Base-by-base conservation (phyloP, 2,113 vertebrate species). In the Orycteropus afer region DNA sequence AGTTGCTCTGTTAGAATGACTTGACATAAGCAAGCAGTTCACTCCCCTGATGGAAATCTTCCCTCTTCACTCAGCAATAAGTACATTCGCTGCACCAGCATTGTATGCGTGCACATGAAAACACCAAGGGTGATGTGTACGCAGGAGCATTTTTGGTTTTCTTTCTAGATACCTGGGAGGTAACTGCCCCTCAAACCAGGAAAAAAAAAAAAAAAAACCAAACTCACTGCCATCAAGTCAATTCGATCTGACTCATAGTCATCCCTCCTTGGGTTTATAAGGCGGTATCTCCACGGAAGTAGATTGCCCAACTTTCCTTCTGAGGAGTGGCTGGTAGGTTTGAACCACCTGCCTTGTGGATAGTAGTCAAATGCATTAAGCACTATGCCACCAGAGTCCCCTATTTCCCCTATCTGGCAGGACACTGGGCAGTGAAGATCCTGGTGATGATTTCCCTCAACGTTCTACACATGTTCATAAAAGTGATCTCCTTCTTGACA, bases 111-210 rank as follows among this genome's bases (percentile, higher is more conserved):
- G 34, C 53, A 49, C 55, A 57, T 3, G 32, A 14, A 10, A 22
- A 53, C n/a, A 42, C 8, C 23, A 51, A 9, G 13, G 12, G 15
- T 3, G 37, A 67, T 0, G 22, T 0, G 13, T 4, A 3, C 7
- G 32, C 47, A 23, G 22, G 13, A 40, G 4, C 11, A 12, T 23
- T 14, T 13, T 5, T 10, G 11, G 6, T 18, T 34, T 79, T 49
- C 53, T 34, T 53, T 13, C 22, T 20, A 79, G 53, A 57, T 78
- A 79, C 51, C 55, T 13, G 3, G 76, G 59, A 18, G 47, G 25
- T 57, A 83, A 59, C 1, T 40, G 73, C 51, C 51, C 51, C 8
- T n/a, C n/a, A n/a, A n/a, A n/a, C n/a, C n/a, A n/a, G n/a, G n/a
- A n/a, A n/a, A n/a, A n/a, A n/a, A n/a, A n/a, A n/a, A n/a, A n/a